Evolutionary conservation across 2,797 vertebrate species (phyloP).

Genomic region (Pristis pectinata): DNA sequence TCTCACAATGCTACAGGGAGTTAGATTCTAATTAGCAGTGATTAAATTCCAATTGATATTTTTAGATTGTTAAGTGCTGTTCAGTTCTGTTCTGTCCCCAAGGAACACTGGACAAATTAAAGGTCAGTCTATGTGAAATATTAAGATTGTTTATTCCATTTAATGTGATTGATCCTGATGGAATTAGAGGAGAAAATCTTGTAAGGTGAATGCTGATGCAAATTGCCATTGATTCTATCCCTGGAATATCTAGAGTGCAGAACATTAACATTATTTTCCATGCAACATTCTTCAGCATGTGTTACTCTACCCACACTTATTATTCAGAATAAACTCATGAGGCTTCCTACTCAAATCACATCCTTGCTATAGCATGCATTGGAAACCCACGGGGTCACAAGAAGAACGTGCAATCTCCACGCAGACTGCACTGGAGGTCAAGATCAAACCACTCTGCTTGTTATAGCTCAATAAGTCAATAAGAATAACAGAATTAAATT

Average conservation of each 20-base stretch:
- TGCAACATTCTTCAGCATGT: not conserved
- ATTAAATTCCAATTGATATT: constrained; percentile 28
- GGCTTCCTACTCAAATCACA: not conserved
- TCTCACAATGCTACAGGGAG: not conserved
- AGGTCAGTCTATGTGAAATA: constrained; percentile 6
- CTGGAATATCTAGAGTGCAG: not conserved
- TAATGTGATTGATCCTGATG: constrained; percentile 19
- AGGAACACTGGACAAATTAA: constrained; percentile 25
- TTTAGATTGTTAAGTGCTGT: not conserved
- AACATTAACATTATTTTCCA: not conserved
- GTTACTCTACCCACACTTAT: not conserved
- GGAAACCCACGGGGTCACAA: not conserved
- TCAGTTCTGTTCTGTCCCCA: not conserved
- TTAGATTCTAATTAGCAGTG: not conserved
- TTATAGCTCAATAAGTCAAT: not conserved
- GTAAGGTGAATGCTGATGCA: not conserved
- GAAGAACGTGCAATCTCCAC: too few species aligned
- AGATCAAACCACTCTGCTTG: not conserved
- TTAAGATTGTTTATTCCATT: not conserved
- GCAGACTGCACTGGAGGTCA: too few species aligned
- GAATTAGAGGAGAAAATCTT: not conserved
- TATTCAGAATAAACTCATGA: not conserved
- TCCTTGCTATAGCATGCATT: not conserved
- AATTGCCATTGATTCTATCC: not conserved
- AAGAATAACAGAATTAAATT: not conserved